Conservation (phyloP, 92 coral and sea anemone species). For the Palythoa grandiflora region DNA sequence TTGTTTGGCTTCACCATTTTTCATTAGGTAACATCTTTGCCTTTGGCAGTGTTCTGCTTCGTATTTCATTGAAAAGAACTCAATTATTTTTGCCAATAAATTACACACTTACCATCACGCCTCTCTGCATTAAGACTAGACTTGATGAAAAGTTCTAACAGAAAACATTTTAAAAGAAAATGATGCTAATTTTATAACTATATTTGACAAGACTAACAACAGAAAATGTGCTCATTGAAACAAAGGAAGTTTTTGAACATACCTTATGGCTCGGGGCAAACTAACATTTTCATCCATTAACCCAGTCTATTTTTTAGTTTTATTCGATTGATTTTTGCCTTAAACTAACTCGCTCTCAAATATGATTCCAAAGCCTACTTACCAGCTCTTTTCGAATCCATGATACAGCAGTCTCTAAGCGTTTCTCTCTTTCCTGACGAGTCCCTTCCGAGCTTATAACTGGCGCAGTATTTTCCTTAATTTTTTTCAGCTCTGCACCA, state of each 20-base stretch:
- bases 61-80: neutral
- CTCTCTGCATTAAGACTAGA: neutral
- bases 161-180: neutral
- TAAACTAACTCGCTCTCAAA: neutral
- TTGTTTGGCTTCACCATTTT: neutral
- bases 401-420: slow-evolving; percentile 82
- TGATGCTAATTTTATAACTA: neutral
- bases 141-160: neutral
- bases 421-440: slow-evolving; percentile 82
- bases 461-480: slow-evolving; percentile 63
- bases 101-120: neutral
- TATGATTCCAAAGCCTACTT: slow-evolving; percentile 25
- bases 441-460: slow-evolving; percentile 85
- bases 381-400: slow-evolving; percentile 97
- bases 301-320: neutral
- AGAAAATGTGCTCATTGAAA: neutral
- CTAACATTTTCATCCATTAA: neutral
- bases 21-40: neutral
- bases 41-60: neutral
- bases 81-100: neutral
- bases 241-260: neutral
- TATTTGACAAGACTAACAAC: neutral
- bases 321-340: neutral
- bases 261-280: neutral
- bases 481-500: slow-evolving; percentile 50